These are phyloP conservation scores for Noctuana brunneofusca DNA, from an alignment of 2,888 invertebrate species.

Conservation along the genomic window DNA sequence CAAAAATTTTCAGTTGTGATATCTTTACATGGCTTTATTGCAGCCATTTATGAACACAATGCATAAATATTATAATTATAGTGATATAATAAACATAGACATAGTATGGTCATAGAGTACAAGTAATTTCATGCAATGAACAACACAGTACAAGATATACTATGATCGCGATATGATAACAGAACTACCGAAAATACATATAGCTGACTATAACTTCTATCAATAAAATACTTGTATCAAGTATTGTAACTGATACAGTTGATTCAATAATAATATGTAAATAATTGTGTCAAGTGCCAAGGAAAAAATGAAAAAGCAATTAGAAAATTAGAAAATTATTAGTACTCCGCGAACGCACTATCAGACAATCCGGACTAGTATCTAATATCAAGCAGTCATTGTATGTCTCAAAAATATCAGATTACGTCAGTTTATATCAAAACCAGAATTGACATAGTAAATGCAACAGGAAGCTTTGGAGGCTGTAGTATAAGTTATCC, in stretches of 20 bases:
- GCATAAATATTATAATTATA: neutral
- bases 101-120: neutral
- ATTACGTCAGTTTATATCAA: neutral
- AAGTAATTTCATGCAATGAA: neutral
- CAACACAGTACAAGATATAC: too few species aligned
- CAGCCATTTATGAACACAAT: neutral
- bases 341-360: neutral
- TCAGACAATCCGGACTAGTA: neutral
- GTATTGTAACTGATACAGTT: too few species aligned
- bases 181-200: too few species aligned
- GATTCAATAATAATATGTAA: too few species aligned
- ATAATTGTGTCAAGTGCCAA: too few species aligned
- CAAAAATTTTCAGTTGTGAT: neutral
- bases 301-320: neutral
- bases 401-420: neutral
- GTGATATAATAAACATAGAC: neutral
- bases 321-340: neutral
- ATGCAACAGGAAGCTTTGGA: slow-evolving; percentile 35
- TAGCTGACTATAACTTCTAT: too few species aligned
- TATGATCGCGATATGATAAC: too few species aligned
- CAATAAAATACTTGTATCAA: too few species aligned
- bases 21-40: neutral
- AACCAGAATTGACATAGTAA: slow-evolving; percentile 15
- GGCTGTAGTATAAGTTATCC: slow-evolving; percentile 20
- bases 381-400: neutral